These are phyloP conservation scores for Lobophora halterata DNA, from an alignment of 2,888 invertebrate genomes.

Conservation along the genomic window DNA sequence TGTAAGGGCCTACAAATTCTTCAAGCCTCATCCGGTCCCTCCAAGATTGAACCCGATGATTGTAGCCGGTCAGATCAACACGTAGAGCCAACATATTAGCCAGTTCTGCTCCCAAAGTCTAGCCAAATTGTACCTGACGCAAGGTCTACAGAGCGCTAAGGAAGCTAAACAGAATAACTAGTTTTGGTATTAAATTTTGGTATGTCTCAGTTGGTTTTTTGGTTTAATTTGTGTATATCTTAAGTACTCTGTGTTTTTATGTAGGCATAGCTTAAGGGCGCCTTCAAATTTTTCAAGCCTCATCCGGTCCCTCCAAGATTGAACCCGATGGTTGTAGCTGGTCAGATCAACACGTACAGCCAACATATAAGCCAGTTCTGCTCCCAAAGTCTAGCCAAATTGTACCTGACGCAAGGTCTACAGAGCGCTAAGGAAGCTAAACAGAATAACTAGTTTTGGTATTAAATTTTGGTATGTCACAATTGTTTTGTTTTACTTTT, in stretches of 20 bases:
- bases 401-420: constrained; percentile 97
- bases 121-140: constrained; percentile 97
- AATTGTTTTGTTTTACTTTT: constrained; percentile 27
- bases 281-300: constrained; percentile 95
- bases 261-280: no score
- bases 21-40: no score
- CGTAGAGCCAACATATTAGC: no score
- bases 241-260: constrained; percentile 1
- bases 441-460: constrained; percentile 57
- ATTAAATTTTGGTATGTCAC: constrained; percentile 47
- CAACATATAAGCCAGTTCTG: constrained; percentile 98
- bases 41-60: no score
- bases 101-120: no score
- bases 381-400: constrained; percentile 97
- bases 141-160: constrained; percentile 93
- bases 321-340: constrained; percentile 95
- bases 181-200: constrained; percentile 47
- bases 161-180: constrained; percentile 81
- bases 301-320: constrained; percentile 93
- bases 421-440: constrained; percentile 90
- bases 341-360: constrained; percentile 96
- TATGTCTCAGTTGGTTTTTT: constrained; percentile 37
- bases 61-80: no score
- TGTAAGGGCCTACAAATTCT: no score
- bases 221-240: no score